Evolutionary conservation across 2,888 invertebrate genomes (phyloP), one percentile per base, ranked within the genome.

Genomic region (Malthinus flaveolus): DNA sequence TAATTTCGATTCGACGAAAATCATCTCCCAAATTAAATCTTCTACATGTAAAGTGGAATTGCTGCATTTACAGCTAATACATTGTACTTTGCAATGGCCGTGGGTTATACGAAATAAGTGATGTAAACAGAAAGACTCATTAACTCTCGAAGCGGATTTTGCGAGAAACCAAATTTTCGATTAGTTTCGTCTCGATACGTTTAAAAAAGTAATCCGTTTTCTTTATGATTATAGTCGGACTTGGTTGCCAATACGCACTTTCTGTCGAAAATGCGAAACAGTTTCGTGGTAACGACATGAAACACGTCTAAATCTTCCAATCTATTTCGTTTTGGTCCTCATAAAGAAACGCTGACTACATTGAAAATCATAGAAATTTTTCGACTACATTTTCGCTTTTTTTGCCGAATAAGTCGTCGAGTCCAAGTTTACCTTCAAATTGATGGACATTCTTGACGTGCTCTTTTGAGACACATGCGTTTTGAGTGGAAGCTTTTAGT

Each of bases 341-440:
- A 42, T 49, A 49, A 59, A 59, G 52, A 59, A 59, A 58, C 52
- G 58, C 58, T 58, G 58, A 53, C 58, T 53, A 49, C 15, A 49
- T 49, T 59, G 53, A 35, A 53, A 58, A 58, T 48, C 49, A 45
- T 53, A 44, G 39, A 13, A 54, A 54, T 49, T 33, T 45, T 42
- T 44, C 11, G 45, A 5, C 3, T 23, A 23, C 2, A 23, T 23
- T 23, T 23, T 23, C 2, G 2, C 5, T 23, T 23, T 23, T 23
- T 46, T 32, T 34, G 44, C 32, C 15, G 10, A 32, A 49, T 45
- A 32, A 23, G 49, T 23, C 23, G 48, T 36, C 31, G 44, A 48
- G 39, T 37, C 34, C 33, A n/a, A 15, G 49, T 56, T 56, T 42
- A 56, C 49, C 44, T 34, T 35, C 31, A 39, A 36, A 49, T 59